Conservation (phyloP, 2,113 vertebrate genomes). For the Pipa parva region DNA sequence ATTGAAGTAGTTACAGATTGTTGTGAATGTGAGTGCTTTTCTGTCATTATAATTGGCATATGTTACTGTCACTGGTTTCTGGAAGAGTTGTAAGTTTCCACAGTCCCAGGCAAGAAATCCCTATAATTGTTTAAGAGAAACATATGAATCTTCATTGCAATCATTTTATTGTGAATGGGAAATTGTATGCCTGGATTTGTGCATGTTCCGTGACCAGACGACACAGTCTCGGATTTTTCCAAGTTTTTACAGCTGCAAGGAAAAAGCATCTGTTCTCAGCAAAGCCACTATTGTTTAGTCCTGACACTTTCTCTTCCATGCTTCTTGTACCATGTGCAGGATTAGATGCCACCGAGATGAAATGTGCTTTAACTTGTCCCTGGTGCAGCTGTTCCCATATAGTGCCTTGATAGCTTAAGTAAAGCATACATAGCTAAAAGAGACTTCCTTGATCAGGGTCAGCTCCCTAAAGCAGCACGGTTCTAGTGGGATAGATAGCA, state of each 20-base stretch:
- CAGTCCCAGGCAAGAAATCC: slow-evolving; percentile 52
- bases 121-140: slow-evolving; percentile 58
- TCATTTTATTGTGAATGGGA: slow-evolving; percentile 91
- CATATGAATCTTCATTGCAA: slow-evolving; percentile 79
- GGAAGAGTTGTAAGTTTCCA: slow-evolving; percentile 50
- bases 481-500: slow-evolving; percentile 46
- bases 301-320: slow-evolving; percentile 78
- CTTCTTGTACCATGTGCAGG: slow-evolving; percentile 69
- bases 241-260: slow-evolving; percentile 92
- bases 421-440: slow-evolving; percentile 61
- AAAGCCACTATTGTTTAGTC: slow-evolving; percentile 77
- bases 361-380: slow-evolving; percentile 73
- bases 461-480: slow-evolving; percentile 48
- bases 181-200: slow-evolving; percentile 80
- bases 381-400: slow-evolving; percentile 71
- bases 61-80: slow-evolving; percentile 44
- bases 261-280: slow-evolving; percentile 91
- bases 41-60: background rate
- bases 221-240: slow-evolving; percentile 85
- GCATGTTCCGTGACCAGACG: slow-evolving; percentile 94
- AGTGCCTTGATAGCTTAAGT: slow-evolving; percentile 60
- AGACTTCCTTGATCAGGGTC: slow-evolving; percentile 60
- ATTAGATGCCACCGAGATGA: slow-evolving; percentile 73
- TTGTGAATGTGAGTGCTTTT: background rate
- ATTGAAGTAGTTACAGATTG: background rate